phyloP scores from a whole-genome alignment of 2,113 vertebrate species.

The Perognathus longimembris region DNA sequence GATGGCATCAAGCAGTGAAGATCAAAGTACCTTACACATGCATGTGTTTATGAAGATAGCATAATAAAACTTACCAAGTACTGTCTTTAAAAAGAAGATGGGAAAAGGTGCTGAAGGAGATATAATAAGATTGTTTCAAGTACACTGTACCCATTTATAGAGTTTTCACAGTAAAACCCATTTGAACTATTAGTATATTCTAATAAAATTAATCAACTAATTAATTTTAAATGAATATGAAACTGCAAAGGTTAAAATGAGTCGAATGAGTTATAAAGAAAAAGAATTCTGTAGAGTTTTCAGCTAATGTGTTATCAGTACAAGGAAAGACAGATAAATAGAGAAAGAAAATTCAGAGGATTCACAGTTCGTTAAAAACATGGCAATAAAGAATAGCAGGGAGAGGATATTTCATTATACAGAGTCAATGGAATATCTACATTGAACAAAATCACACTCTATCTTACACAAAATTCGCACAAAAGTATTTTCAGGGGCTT shows the following conservation, averaged over 20 bases:
- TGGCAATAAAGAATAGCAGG: background rate
- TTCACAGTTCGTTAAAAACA: background rate
- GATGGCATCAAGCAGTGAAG: too few species aligned
- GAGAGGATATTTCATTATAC: background rate
- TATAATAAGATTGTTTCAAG: too few species aligned
- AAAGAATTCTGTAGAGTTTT: background rate
- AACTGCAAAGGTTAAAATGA: background rate
- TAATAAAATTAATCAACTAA: too few species aligned
- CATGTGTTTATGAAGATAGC: too few species aligned
- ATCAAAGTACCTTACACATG: too few species aligned
- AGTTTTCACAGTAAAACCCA: too few species aligned
- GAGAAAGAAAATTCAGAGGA: background rate
- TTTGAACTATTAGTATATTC: too few species aligned
- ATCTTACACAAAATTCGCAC: background rate
- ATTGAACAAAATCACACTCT: background rate
- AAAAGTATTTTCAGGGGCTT: background rate
- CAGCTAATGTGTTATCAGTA: background rate
- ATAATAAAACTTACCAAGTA: too few species aligned
- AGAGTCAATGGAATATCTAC: background rate
- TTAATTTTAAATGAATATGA: background rate
- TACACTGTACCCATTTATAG: too few species aligned
- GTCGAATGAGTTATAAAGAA: background rate
- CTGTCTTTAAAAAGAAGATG: too few species aligned
- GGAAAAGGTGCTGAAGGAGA: too few species aligned
- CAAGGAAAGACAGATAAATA: background rate